Evolutionary conservation across 1,140 invertebrate species (phyloP).

Genomic region (Teleopsis dalmanni): DNA sequence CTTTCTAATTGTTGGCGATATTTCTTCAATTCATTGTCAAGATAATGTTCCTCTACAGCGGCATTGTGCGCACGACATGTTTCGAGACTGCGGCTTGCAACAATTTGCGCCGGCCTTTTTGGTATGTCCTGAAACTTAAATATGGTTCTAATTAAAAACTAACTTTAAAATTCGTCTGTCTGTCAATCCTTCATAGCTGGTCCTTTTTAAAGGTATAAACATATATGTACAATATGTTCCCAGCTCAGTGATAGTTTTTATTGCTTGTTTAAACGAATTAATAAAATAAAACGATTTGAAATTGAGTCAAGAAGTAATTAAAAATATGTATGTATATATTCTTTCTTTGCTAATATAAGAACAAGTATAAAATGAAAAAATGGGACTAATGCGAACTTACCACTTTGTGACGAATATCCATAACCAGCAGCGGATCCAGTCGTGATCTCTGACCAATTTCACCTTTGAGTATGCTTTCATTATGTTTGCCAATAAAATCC

Average conservation of each 20-base stretch:
- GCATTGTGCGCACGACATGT: slow-evolving; percentile 28
- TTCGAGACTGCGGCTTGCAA: slow-evolving; percentile 27
- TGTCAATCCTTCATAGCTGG: not conserved
- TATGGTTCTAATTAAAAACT: not conserved
- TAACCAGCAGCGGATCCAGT: slow-evolving; percentile 32
- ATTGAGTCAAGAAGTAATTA: not conserved
- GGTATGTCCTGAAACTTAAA: slow-evolving; percentile 35
- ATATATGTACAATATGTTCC: not conserved
- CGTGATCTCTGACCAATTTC: slow-evolving; percentile 14
- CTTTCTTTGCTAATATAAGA: not conserved
- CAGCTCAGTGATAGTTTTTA: not conserved
- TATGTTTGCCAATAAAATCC: slow-evolving; percentile 26
- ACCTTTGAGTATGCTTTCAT: slow-evolving; percentile 27
- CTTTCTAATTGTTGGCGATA: slow-evolving; percentile 36
- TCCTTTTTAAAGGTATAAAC: no score
- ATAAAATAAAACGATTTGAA: no score
- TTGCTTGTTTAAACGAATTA: no score
- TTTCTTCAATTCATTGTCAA: slow-evolving; percentile 35
- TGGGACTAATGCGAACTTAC: no score
- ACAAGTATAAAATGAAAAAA: no score
- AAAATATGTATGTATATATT: not conserved
- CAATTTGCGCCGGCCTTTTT: slow-evolving; percentile 26
- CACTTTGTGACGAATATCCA: slow-evolving; percentile 41
- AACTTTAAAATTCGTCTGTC: no score
- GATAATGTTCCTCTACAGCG: slow-evolving; percentile 34